A percentile compares a stretch with the other conserved stretches of the same genome.
These are phyloP conservation scores for Nudaria mundana DNA, from an alignment of 2,888 invertebrate genomes.

Conservation along the genomic window DNA sequence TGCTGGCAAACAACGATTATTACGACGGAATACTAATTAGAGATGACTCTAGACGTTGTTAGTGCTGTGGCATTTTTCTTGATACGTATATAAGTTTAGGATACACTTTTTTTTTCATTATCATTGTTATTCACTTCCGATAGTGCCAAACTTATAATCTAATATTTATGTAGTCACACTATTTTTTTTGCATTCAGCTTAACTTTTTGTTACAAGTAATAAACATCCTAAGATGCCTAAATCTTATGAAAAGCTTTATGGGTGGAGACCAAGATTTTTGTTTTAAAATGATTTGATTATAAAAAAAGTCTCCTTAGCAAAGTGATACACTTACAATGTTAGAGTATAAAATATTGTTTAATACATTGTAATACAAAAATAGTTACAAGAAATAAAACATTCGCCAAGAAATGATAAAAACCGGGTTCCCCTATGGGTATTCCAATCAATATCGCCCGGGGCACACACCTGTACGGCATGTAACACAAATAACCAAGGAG, in stretches of 20 bases:
- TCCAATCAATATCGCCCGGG: slow-evolving; percentile 49
- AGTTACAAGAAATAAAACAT: slow-evolving; percentile 14
- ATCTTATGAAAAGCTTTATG: too few species aligned
- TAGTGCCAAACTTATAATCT: too few species aligned
- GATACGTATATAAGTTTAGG: neutral
- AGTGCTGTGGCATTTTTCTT: slow-evolving; percentile 13
- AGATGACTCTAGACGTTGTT: slow-evolving; percentile 22
- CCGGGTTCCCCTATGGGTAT: slow-evolving; percentile 34
- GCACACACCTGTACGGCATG: slow-evolving; percentile 52
- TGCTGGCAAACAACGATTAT: slow-evolving; percentile 66
- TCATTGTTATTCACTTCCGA: neutral
- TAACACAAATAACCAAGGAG: slow-evolving; percentile 60
- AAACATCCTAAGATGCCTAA: too few species aligned
- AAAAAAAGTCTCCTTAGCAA: too few species aligned
- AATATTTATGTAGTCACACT: too few species aligned
- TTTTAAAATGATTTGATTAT: too few species aligned
- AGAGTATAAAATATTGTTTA: too few species aligned
- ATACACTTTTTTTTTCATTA: neutral
- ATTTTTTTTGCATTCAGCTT: too few species aligned
- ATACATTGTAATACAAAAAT: too few species aligned
- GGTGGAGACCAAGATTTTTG: too few species aligned
- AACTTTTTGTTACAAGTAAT: too few species aligned
- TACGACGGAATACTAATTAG: slow-evolving; percentile 73
- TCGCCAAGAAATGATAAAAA: slow-evolving; percentile 27
- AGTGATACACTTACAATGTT: too few species aligned